Evolutionary conservation across 2,113 vertebrate genomes (phyloP).

Genomic region (Bos javanicus): DNA sequence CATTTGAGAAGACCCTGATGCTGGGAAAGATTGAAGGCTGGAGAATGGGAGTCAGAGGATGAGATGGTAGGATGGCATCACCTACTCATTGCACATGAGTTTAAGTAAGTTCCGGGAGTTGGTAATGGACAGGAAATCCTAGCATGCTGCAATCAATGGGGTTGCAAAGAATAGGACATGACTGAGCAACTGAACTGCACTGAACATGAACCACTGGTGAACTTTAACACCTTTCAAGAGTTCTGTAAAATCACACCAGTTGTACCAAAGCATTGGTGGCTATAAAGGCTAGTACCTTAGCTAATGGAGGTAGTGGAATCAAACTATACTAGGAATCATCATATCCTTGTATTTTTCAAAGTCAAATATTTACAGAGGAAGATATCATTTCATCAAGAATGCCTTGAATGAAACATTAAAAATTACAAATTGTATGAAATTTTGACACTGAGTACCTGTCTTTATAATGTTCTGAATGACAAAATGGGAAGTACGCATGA

Average conservation of each 20-base stretch:
- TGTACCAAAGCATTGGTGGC: neutral
- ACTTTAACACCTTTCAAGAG: neutral
- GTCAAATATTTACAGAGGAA: neutral
- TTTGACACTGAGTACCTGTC: neutral
- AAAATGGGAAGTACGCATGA: neutral
- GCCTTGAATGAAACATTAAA: neutral
- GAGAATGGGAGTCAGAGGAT: neutral
- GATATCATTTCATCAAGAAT: neutral
- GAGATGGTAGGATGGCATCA: neutral
- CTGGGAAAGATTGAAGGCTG: neutral
- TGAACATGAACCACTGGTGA: neutral
- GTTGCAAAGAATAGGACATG: neutral
- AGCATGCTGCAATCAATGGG: neutral
- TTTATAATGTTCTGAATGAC: neutral
- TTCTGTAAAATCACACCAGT: neutral
- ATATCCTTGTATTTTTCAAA: neutral
- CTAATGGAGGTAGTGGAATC: neutral
- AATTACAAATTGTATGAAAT: neutral
- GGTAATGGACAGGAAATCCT: neutral
- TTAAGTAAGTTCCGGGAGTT: neutral
- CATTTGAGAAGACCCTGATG: neutral
- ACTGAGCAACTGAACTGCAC: neutral
- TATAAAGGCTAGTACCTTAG: neutral
- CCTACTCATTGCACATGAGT: rapidly evolving
- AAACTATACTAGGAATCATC: neutral